Base-by-base conservation (phyloP, 2,888 invertebrate species). In the Metacarcinus magister region DNA sequence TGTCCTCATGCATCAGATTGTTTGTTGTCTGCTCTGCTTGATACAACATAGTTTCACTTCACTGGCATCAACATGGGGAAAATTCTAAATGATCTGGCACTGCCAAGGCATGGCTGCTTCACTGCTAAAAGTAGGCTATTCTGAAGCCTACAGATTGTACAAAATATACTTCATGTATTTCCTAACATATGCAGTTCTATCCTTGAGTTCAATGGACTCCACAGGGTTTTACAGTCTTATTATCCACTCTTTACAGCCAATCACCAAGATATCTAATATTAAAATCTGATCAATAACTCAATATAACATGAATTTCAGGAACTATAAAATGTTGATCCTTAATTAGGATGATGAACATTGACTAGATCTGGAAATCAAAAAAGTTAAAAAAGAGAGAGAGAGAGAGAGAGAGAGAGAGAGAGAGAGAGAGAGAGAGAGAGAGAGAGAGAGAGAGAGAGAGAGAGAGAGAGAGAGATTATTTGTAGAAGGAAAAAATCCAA, bases 1-100 rank as follows among this genome's bases (percentile, higher is more conserved):
- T 87, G 87, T 87, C 87, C 87, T 87, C 87, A 87, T 39, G 39
- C 87, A 87, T 87, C 87, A 87, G 87, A 87, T 87, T 87, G 87
- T 87, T 87, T 32, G 39, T 39, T 87, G 32, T 32, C 87, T 87
- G 87, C 87, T 87, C 16, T 32, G 87, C 13, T 87, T 39, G 39
- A 87, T 32, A 87, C 75, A 75, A 75, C 82, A 87, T 10, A 8
- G 23, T 87, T 87, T 87, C 87, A 87, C 39, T 32, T 39, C 23
- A 2, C 39, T 39, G 87, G 39, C 87, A 87, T 87, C 32, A 87
- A 32, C 10, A 87, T 75, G 87, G 87, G 39, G 39, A 32, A 39
- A 87, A 39, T 87, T 39, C 39, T 87, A 39, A 75, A 54, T 16
- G n/a, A 75, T 75, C 75, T 75, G 75, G 75, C 75, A 23, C 75